Evolutionary conservation across 2,888 invertebrate genomes (phyloP).

Genomic region (Heteromurus nitidus): DNA sequence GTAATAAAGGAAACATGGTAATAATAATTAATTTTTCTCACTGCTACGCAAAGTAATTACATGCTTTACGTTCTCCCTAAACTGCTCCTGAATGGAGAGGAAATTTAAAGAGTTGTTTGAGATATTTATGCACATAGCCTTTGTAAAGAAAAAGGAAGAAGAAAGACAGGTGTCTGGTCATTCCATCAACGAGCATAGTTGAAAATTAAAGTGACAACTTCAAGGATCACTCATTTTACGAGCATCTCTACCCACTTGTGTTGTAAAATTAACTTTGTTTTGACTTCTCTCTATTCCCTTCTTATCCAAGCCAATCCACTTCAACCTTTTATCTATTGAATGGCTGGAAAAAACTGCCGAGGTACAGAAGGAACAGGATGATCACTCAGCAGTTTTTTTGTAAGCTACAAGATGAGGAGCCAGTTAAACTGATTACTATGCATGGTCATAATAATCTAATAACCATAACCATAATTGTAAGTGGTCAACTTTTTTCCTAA

Average conservation of each 20-base stretch:
- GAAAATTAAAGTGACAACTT: slow-evolving; percentile 56
- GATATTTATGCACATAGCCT: too few species aligned
- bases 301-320: too few species aligned
- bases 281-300: too few species aligned
- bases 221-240: slow-evolving; percentile 51
- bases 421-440: too few species aligned
- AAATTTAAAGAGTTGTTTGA: too few species aligned
- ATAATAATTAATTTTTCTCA: slow-evolving; percentile 64
- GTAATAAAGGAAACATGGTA: slow-evolving; percentile 60
- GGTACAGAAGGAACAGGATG: too few species aligned
- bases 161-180: slow-evolving; percentile 63
- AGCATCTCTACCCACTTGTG: neutral
- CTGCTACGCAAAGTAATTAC: slow-evolving; percentile 59
- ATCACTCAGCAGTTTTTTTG: too few species aligned
- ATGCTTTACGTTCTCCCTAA: slow-evolving; percentile 38
- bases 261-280: too few species aligned
- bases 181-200: slow-evolving; percentile 47
- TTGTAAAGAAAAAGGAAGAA: too few species aligned
- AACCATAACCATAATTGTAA: slow-evolving; percentile 52
- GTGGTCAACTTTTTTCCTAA: slow-evolving; percentile 54
- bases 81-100: slow-evolving; percentile 54
- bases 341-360: too few species aligned
- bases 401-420: too few species aligned
- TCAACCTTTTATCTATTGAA: too few species aligned
- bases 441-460: slow-evolving; percentile 34